These are phyloP conservation scores for Falcaria lacertinaria DNA, from an alignment of 2,888 invertebrate genomes.

Conservation along the genomic window DNA sequence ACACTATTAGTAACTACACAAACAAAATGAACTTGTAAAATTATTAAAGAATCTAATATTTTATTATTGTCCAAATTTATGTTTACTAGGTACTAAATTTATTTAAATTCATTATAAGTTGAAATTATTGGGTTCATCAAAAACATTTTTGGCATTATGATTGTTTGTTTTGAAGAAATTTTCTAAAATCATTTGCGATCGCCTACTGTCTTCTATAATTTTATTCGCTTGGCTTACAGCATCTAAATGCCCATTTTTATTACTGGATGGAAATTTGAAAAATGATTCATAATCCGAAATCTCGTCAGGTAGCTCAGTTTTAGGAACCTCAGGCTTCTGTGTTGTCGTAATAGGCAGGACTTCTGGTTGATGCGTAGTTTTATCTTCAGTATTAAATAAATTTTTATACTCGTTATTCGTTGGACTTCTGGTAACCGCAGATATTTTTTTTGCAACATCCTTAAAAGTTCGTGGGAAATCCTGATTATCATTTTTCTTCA, in stretches of 20 bases:
- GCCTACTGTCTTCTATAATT: slow-evolving; percentile 36
- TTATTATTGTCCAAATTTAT: neutral
- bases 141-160: slow-evolving; percentile 17
- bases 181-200: slow-evolving; percentile 24
- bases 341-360: neutral
- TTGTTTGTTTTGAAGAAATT: slow-evolving; percentile 19
- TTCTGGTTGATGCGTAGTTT: neutral
- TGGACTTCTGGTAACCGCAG: neutral
- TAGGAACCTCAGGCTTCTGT: neutral
- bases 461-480: slow-evolving; percentile 9
- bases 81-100: neutral
- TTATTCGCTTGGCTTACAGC: slow-evolving; percentile 29
- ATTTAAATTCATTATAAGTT: slow-evolving; percentile 3
- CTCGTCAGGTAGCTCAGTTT: neutral
- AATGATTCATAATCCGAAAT: slow-evolving; percentile 4
- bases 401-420: neutral
- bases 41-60: too few relatives aligned
- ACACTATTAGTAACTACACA: neutral
- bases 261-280: neutral
- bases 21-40: neutral
- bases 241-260: slow-evolving; percentile 13
- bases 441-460: slow-evolving; percentile 15
- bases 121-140: slow-evolving; percentile 25
- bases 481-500: neutral
- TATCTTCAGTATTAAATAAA: neutral